Conservation (phyloP, 2,888 invertebrate genomes). For the Archips crataeganus region DNA sequence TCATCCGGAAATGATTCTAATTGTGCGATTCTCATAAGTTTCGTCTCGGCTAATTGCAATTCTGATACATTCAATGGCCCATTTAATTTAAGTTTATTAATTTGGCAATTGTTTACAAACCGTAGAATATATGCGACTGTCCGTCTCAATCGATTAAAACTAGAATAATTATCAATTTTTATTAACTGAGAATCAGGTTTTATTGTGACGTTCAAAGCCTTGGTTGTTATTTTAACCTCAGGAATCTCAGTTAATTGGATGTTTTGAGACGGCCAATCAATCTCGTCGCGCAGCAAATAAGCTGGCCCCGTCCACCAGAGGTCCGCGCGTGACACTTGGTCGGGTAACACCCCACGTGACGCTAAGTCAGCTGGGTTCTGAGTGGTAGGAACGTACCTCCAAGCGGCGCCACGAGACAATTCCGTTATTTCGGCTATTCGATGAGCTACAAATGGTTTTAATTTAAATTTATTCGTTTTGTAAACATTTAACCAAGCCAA, state of each 20-base stretch:
- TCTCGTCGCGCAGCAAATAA: background rate
- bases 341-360: slow-evolving; percentile 35
- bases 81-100: background rate
- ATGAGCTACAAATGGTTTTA: slow-evolving; percentile 46
- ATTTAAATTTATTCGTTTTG: slow-evolving; percentile 14
- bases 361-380: slow-evolving; percentile 42
- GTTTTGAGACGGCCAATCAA: slow-evolving; percentile 14
- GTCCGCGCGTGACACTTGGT: background rate
- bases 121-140: slow-evolving; percentile 33
- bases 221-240: background rate
- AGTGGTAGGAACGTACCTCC: slow-evolving; percentile 30
- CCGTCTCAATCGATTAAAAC: slow-evolving; percentile 31
- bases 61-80: too few relatives aligned
- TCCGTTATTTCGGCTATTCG: slow-evolving; percentile 43
- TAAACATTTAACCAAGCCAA: slow-evolving; percentile 43
- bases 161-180: slow-evolving; percentile 33
- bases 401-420: slow-evolving; percentile 25
- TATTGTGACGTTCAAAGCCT: background rate
- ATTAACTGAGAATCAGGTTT: background rate
- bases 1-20: too few relatives aligned
- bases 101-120: background rate
- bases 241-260: slow-evolving; percentile 6
- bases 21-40: too few relatives aligned
- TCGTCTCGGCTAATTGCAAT: too few relatives aligned
- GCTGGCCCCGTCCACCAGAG: slow-evolving; percentile 34